Conservation (phyloP, 2,888 invertebrate species). For the Celastrina argiolus region DNA sequence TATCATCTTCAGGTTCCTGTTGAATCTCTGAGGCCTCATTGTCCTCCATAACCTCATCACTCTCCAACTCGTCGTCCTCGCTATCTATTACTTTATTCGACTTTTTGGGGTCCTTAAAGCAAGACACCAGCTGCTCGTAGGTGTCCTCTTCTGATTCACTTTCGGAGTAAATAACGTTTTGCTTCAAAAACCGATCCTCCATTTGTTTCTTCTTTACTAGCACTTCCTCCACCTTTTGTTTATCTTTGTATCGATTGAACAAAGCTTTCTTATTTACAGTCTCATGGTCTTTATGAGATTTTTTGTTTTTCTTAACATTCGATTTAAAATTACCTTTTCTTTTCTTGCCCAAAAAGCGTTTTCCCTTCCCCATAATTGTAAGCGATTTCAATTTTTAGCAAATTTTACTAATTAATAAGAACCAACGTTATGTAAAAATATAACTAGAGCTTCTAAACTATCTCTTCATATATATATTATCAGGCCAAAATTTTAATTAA, state of each 20-base stretch:
- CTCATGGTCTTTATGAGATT: slow-evolving; percentile 47
- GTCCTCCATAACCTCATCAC: slow-evolving; percentile 31
- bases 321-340: slow-evolving; percentile 45
- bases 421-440: background rate
- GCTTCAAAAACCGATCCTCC: slow-evolving; percentile 53
- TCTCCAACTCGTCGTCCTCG: slow-evolving; percentile 40
- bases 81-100: slow-evolving; percentile 44
- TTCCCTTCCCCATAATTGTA: slow-evolving; percentile 50
- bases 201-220: slow-evolving; percentile 58
- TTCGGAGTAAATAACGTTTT: slow-evolving; percentile 62
- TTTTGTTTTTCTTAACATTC: slow-evolving; percentile 46
- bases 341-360: slow-evolving; percentile 46
- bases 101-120: slow-evolving; percentile 52
- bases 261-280: slow-evolving; percentile 61
- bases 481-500: no score
- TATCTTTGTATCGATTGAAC: slow-evolving; percentile 71
- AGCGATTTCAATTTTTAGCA: background rate
- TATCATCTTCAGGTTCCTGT: slow-evolving; percentile 1
- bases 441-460: background rate
- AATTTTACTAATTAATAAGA: background rate
- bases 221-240: slow-evolving; percentile 68
- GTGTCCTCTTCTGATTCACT: slow-evolving; percentile 70
- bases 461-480: background rate
- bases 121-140: slow-evolving; percentile 72
- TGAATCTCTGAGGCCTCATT: slow-evolving; percentile 32